Evolutionary conservation across 2,888 invertebrate genomes (phyloP).

Genomic region (Sarcophaga rosellei): DNA sequence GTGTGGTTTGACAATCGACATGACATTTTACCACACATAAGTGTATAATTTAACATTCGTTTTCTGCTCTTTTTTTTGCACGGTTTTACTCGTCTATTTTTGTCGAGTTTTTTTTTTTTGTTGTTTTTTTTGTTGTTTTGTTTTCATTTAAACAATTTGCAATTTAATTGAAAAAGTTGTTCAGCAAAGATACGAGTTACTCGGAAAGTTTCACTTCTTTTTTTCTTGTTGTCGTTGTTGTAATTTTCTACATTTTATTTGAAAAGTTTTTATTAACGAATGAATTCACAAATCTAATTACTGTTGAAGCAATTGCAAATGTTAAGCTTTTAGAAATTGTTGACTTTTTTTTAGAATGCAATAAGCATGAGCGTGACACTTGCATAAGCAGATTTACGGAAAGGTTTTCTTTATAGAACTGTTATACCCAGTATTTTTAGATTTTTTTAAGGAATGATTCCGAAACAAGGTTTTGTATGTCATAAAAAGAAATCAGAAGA

Average conservation of each 20-base stretch:
- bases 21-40: constrained; percentile 69
- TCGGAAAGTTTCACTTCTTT: background rate
- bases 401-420: too few species aligned
- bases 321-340: too few species aligned
- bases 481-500: too few species aligned
- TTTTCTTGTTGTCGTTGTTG: background rate
- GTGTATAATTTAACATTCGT: constrained; percentile 63
- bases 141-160: constrained; percentile 30
- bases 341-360: too few species aligned
- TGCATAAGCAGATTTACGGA: too few species aligned
- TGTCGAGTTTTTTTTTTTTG: constrained; percentile 32
- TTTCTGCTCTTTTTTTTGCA: too few species aligned
- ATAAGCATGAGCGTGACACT: too few species aligned
- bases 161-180: constrained; percentile 65
- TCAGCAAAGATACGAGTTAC: constrained; percentile 30
- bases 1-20: constrained; percentile 70
- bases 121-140: constrained; percentile 35
- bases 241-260: constrained; percentile 15
- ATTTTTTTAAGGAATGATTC: too few species aligned
- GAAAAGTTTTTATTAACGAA: constrained; percentile 41
- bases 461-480: too few species aligned
- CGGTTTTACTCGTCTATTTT: too few species aligned
- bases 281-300: constrained; percentile 35
- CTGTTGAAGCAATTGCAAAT: background rate
- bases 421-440: too few species aligned